Conservation (phyloP, 2,888 invertebrate species). For the Tipula confusa region DNA sequence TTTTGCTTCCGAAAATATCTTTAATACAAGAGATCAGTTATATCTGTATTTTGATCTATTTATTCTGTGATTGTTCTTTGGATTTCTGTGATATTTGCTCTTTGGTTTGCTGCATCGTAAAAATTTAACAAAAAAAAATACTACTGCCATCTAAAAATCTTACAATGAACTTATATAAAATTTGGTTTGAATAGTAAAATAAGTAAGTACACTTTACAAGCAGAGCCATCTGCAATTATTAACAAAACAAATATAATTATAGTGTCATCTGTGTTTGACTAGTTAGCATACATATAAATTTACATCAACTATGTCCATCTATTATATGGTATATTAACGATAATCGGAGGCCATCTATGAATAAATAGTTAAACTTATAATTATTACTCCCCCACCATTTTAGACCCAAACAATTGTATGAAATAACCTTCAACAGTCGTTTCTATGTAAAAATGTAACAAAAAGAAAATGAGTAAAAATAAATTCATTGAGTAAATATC, state of each 20-base stretch:
- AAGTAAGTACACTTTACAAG: background rate
- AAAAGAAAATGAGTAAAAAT: background rate
- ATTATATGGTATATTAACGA: background rate
- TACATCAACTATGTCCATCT: background rate
- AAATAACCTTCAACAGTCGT: background rate
- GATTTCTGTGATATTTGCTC: too few species aligned
- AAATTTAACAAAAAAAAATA: too few species aligned
- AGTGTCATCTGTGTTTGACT: background rate
- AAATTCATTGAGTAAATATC: constrained; percentile 25
- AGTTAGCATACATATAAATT: too few species aligned
- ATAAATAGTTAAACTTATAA: background rate
- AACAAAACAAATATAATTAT: background rate
- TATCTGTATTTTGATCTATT: too few species aligned
- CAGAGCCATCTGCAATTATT: background rate
- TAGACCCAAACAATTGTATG: background rate
- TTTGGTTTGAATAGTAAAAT: background rate
- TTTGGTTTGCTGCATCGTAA: too few species aligned
- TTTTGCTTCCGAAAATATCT: too few species aligned
- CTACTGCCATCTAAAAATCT: too few species aligned
- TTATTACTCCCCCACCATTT: background rate
- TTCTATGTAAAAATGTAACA: background rate
- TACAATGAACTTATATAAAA: too few species aligned
- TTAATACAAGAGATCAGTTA: too few species aligned
- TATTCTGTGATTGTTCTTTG: too few species aligned
- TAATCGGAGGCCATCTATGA: background rate